Evolutionary conservation across 2,888 invertebrate species (phyloP), one percentile per base, ranked within the genome.

Genomic region (Trachelus troglodyta): DNA sequence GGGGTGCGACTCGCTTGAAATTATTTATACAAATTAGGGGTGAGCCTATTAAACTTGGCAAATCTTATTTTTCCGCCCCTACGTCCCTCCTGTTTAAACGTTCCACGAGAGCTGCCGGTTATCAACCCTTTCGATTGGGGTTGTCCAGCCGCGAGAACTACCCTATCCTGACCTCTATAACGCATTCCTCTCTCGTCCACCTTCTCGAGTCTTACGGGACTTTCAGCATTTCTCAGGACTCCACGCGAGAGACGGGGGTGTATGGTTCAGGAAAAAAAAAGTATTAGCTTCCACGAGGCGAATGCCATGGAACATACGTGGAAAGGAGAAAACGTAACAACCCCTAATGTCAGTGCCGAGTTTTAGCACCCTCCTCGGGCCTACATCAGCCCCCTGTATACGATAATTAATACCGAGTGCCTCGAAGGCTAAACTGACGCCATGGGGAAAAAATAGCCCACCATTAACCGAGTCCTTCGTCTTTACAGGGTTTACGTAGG

Each of bases 361-460:
- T 23, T 56, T 56, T 56, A 56, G 56, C 56, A 56, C 23, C 56
- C 23, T 23, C 23, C 23, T 23, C 15, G 56, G 23, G 56, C 23
- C 23, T 23, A 23, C 23, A 23, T 9, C 23, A 56, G 23, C 56
- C 56, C 23, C 56, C 56, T 56, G 30, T 34, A 6, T 15, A 69
- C 68, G 75, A 75, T 75, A 75, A 75, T 75, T 75, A 69, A 75
- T 75, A 69, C 75, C 68, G 37, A 73, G 56, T 56, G 56, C 56
- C 23, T 2, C 56, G 23, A 23, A 56, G 56, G 56, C 56, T 56
- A 56, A 56, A 56, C 56, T 56, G 23, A 56, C 56, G 56, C 56
- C 23, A 23, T 9, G 9, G 23, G 56, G 23, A 56, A 56, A 56
- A 56, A 56, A 56, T 56, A 56, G 56, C 56, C 56, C 56, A 23